Evolutionary conservation across 2,113 vertebrate species (phyloP).

Genomic region (Poecilia latipinna): DNA sequence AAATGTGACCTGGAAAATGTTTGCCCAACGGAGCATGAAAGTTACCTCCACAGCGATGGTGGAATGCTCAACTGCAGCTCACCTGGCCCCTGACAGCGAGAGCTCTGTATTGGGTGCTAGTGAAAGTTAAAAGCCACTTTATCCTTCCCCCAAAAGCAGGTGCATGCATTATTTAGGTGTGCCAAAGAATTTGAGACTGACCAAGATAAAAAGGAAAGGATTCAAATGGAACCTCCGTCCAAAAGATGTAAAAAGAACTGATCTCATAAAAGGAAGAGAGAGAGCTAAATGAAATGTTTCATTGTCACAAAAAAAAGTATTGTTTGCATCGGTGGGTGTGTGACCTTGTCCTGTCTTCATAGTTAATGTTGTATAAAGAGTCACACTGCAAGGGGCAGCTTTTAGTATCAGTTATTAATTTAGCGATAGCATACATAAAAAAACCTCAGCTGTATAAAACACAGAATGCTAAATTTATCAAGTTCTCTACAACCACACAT

Average conservation of each 20-base stretch:
- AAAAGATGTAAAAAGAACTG: constrained; percentile 41
- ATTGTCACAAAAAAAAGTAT: background rate
- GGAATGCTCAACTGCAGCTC: constrained; percentile 67
- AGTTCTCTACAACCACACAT: too few relatives aligned
- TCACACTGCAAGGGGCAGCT: constrained; percentile 2
- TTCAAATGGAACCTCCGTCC: constrained; percentile 49
- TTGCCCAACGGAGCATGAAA: constrained; percentile 85
- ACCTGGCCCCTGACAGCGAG: constrained; percentile 78
- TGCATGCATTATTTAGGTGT: constrained; percentile 80
- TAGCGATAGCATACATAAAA: too few relatives aligned
- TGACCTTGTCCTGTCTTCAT: constrained; percentile 21
- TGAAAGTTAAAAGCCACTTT: constrained; percentile 78
- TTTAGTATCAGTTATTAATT: constrained; percentile 63
- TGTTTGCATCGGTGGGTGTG: constrained; percentile 15
- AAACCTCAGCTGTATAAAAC: too few relatives aligned
- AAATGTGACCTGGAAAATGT: constrained; percentile 87
- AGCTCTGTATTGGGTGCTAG: constrained; percentile 65
- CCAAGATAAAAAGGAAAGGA: constrained; percentile 47
- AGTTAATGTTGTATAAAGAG: constrained; percentile 15
- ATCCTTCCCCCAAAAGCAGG: constrained; percentile 72
- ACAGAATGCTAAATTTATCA: background rate
- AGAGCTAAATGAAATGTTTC: constrained; percentile 18
- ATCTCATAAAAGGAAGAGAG: constrained; percentile 62
- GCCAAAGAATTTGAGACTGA: constrained; percentile 75
- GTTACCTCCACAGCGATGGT: constrained; percentile 79